A percentile compares a stretch with the other conserved stretches of the same genome.
Conservation (phyloP, 1,140 invertebrate species). For the Drosophila sp. region DNA sequence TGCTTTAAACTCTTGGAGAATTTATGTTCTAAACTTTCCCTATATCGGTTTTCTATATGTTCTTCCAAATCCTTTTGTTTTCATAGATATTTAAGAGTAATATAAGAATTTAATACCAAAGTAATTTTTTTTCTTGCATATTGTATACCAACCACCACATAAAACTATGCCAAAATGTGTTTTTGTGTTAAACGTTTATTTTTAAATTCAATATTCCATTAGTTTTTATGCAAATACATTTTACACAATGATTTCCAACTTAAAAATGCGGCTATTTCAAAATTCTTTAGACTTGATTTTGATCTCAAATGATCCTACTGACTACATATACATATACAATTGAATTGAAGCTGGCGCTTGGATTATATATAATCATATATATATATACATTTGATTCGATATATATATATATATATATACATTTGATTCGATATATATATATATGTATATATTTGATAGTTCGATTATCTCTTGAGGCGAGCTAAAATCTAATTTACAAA, state of each 20-base stretch:
- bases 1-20: too few relatives aligned
- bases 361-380: constrained; percentile 15
- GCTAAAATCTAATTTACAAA: constrained; percentile 54
- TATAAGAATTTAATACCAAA: neutral
- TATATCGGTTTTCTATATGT: too few relatives aligned
- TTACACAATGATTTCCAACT: constrained; percentile 61
- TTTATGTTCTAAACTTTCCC: too few relatives aligned
- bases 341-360: constrained; percentile 40
- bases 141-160: neutral
- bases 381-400: constrained; percentile 20
- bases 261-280: constrained; percentile 72
- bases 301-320: constrained; percentile 38
- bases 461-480: constrained; percentile 61
- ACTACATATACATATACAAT: constrained; percentile 48
- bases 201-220: constrained; percentile 70
- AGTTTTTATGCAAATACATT: constrained; percentile 66
- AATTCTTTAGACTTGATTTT: constrained; percentile 19
- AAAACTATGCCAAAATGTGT: neutral
- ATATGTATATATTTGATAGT: constrained; percentile 27
- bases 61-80: too few relatives aligned
- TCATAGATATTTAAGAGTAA: too few relatives aligned
- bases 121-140: neutral
- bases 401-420: constrained; percentile 15
- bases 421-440: constrained; percentile 12
- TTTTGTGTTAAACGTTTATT: constrained; percentile 67